phyloP scores from a whole-genome alignment of 2,113 vertebrate species.

The Ramphastos sulfuratus region DNA sequence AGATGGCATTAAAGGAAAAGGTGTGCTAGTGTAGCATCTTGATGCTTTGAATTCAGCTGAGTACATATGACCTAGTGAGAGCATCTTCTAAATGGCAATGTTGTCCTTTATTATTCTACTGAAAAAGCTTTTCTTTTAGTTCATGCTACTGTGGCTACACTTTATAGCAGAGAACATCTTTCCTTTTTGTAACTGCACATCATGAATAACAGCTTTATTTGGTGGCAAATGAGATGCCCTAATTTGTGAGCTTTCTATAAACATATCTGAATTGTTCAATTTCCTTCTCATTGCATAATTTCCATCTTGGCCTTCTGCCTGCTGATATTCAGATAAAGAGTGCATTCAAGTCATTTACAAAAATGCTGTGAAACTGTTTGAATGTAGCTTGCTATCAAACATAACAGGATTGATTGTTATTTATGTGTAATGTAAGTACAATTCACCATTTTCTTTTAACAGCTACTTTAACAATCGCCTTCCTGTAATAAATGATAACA shows the following conservation, averaged over 20 bases:
- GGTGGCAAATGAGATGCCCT: constrained; percentile 72
- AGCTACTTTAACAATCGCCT: constrained; percentile 32
- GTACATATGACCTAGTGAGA: background rate
- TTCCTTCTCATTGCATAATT: constrained; percentile 76
- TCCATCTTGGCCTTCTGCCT: constrained; percentile 65
- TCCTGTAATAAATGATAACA: constrained; percentile 40
- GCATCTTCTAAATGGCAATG: background rate
- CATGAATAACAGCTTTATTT: constrained; percentile 73
- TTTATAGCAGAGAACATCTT: constrained; percentile 54
- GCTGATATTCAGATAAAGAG: constrained; percentile 73
- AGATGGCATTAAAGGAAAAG: background rate
- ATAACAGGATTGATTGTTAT: constrained; percentile 56
- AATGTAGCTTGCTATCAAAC: constrained; percentile 43
- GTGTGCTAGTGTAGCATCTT: background rate
- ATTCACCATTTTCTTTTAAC: constrained; percentile 39
- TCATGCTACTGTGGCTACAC: background rate
- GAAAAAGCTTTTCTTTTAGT: constrained; percentile 42
- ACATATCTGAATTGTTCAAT: constrained; percentile 77
- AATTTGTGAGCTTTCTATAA: constrained; percentile 72
- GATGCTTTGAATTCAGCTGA: background rate
- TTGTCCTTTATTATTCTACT: background rate
- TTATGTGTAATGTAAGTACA: constrained; percentile 23
- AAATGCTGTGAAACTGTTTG: constrained; percentile 50
- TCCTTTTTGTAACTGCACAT: constrained; percentile 58
- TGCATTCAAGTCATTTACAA: constrained; percentile 71